Evolutionary conservation across 1,140 invertebrate genomes (phyloP).

Genomic region (Vanessa atalanta): DNA sequence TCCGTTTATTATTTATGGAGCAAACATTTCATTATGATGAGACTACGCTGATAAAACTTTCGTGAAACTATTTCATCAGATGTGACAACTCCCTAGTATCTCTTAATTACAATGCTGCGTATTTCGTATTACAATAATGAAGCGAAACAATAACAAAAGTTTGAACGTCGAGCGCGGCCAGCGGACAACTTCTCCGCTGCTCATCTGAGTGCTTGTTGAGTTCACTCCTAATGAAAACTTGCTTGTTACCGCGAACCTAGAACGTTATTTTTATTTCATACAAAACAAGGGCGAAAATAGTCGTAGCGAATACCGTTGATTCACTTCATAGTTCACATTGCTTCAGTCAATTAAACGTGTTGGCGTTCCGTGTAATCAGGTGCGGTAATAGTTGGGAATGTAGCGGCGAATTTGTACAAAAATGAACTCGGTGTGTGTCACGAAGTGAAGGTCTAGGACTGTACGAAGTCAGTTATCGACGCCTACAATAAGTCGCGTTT

Average conservation of each 20-base stretch:
- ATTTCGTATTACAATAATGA: slow-evolving; percentile 80
- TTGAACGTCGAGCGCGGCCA: slow-evolving; percentile 65
- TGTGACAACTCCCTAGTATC: slow-evolving; percentile 68
- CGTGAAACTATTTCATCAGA: slow-evolving; percentile 68
- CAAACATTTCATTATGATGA: slow-evolving; percentile 64
- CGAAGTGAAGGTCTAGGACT: slow-evolving; percentile 61
- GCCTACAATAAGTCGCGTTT: slow-evolving; percentile 80
- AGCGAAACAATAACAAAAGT: slow-evolving; percentile 79
- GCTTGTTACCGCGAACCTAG: slow-evolving; percentile 68
- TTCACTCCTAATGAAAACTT: slow-evolving; percentile 74
- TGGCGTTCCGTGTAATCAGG: slow-evolving; percentile 22
- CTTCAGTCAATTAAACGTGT: slow-evolving; percentile 44
- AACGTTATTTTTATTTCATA: slow-evolving; percentile 65
- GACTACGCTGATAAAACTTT: slow-evolving; percentile 70
- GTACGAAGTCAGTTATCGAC: slow-evolving; percentile 76
- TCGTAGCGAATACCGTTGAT: slow-evolving; percentile 49
- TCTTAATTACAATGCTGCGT: slow-evolving; percentile 77
- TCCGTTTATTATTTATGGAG: slow-evolving; percentile 65
- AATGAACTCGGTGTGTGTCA: slow-evolving; percentile 41
- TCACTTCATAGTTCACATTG: slow-evolving; percentile 43
- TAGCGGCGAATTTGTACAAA: slow-evolving; percentile 16
- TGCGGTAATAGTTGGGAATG: background rate
- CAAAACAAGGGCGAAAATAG: slow-evolving; percentile 58
- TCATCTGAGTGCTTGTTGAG: slow-evolving; percentile 75
- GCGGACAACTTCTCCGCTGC: slow-evolving; percentile 66